Evolutionary conservation across 2,888 invertebrate species (phyloP), one percentile per base, ranked within the genome.

Genomic region (Halocaridina rubra): DNA sequence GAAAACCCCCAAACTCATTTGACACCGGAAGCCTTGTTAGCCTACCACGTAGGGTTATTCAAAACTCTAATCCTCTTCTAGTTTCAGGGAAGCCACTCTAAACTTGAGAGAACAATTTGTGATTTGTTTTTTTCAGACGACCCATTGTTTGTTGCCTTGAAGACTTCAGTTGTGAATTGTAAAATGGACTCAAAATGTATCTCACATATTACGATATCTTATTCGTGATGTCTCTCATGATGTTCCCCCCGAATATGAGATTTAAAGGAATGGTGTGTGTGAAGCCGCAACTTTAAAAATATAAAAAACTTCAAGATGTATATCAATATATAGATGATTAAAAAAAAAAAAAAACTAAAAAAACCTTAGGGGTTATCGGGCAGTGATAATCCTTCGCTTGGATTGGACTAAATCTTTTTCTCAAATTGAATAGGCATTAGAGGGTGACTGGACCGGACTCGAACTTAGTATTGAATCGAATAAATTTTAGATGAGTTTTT

Each of bases 41-140:
- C 46, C 57, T 33, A 64, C 30, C 67, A 46, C 29, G 22, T 32
- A 64, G 46, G 76, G 46, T 39, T 64, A 61, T 79, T 72, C 74
- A 76, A 53, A 53, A n/a, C 29, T 76, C 76, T 86, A 86, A 86
- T 79, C 69, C 71, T 16, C 61, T 33, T 81, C 74, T 69, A 74
- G 27, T 86, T 86, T 30, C 86, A 86, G 86, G 86, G 75, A 80
- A 30, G 27, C 32, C 69, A 69, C 81, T 77, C 61, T 64, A 72
- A 81, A 80, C 81, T 85, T 76, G 82, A 82, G 86, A 82, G 81
- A 86, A 86, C 86, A 86, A 86, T 82, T 79, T 86, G 82, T 84
- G 86, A 86, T 86, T 86, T 86, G 76, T 86, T 82, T 84, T 86
- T 86, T 86, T 86, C 86, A 86, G 86, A 86, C 53, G n/a, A n/a